Conservation (phyloP, 1,140 invertebrate species). For the Streblospio benedicti region DNA sequence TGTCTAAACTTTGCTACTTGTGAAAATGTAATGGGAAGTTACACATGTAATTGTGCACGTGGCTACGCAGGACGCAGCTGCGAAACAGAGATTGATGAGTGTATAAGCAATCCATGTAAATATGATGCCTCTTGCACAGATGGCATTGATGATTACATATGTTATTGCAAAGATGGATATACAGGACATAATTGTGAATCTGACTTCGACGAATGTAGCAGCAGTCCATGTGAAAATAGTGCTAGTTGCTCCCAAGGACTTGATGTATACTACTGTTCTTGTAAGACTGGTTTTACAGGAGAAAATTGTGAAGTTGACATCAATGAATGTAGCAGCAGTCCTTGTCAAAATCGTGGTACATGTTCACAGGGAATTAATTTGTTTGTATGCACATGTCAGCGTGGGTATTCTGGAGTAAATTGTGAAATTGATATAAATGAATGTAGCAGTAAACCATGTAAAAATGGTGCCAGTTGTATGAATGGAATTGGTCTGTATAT, state of each 20-base stretch:
- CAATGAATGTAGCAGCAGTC: constrained; percentile 88
- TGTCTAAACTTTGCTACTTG: constrained; percentile 18
- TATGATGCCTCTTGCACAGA: constrained; percentile 20
- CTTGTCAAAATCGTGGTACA: constrained; percentile 83
- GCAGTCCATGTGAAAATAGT: too few species aligned
- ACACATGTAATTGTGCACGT: constrained; percentile 54
- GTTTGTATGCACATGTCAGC: too few species aligned
- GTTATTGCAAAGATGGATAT: constrained; percentile 5
- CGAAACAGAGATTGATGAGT: constrained; percentile 24
- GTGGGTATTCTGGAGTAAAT: background rate
- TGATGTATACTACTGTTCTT: too few species aligned
- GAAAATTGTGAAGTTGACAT: constrained; percentile 79
- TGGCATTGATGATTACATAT: background rate
- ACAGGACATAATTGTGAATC: constrained; percentile 2
- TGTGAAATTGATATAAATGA: constrained; percentile 4
- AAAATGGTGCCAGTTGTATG: background rate
- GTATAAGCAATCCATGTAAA: constrained; percentile 23
- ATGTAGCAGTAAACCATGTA: background rate
- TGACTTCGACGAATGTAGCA: background rate
- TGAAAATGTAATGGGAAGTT: constrained; percentile 45
- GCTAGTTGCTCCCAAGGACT: too few species aligned
- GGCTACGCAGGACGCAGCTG: constrained; percentile 8
- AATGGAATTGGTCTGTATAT: constrained; percentile 7
- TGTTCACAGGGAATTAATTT: too few species aligned
- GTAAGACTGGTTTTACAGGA: constrained; percentile 72